These are phyloP conservation scores for Rotaria macrura DNA, from an alignment of 2,888 invertebrate genomes.

Conservation along the genomic window DNA sequence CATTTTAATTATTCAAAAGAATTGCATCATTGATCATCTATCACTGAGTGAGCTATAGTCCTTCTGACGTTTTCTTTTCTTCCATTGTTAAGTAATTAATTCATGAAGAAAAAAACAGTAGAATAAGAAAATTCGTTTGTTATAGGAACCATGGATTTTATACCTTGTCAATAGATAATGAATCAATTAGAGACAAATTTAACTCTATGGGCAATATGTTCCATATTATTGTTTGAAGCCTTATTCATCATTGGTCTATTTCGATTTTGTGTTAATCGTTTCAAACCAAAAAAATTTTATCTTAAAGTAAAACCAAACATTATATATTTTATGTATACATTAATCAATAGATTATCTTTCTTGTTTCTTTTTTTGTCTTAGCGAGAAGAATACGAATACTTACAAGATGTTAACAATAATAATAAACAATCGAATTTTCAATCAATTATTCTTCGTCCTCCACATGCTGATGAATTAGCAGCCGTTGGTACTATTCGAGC, in stretches of 20 bases:
- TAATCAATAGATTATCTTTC: neutral
- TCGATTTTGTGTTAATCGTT: constrained; percentile 6
- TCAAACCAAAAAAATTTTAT: neutral
- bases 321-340: neutral
- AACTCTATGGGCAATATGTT: neutral
- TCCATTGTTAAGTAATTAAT: neutral
- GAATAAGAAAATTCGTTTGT: neutral
- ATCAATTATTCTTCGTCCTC: constrained; percentile 5
- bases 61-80: neutral
- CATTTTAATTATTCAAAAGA: too few relatives aligned
- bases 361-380: neutral
- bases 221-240: neutral
- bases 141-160: neutral
- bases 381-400: constrained; percentile 18
- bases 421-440: neutral
- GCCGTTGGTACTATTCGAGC: neutral
- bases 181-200: neutral
- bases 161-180: constrained; percentile 1
- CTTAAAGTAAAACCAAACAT: neutral
- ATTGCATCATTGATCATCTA: neutral
- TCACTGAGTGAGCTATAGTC: too few relatives aligned
- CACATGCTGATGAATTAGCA: constrained; percentile 20
- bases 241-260: neutral
- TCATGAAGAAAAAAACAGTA: too few relatives aligned
- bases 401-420: neutral